Base-by-base conservation (phyloP, 2,113 vertebrate genomes). In the Perca fluviatilis region DNA sequence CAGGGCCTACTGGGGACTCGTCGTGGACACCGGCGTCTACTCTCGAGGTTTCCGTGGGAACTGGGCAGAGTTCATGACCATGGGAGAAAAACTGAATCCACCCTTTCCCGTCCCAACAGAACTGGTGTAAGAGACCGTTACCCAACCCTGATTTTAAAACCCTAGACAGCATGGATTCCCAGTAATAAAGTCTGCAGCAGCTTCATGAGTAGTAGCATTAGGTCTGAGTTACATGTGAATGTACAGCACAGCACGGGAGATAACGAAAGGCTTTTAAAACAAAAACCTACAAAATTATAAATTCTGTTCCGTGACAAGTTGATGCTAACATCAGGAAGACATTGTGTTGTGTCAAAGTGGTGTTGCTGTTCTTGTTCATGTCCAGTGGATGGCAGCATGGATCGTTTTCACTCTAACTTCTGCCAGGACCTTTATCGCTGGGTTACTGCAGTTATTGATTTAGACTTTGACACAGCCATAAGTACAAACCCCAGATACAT, bases 11-110 rank as follows among this genome's bases (percentile, higher is more conserved):
- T 97, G 97, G 2, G 98, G 98, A n/a, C 96, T 99, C n/a, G 91
- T 97, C 0, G 94, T 99, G 77, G 96, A 99, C 91, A 96, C 97
- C 0, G 97, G 97, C 3, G 87, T 94, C 72, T 97, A 98, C 85
- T 97, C 97, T 19, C 90, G 79, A 30, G 97, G 98, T 43, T 95
- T 99, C 80, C 79, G 93, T 33, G 90, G 87, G 80, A 99, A 99
- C 94, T 99, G 98, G 98, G 88, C 86, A 4, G 96, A 98, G 86
- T 99, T 99, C 92, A 90, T 97, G 87, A 96, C 93, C 64, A 95
- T 97, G 95, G 95, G 90, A 3, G 80, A 82, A 9, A 64, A 72
- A n/a, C 47, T 89, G 5, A 87, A 72, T 40, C 40, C 79, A 0
- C 64, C 82, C 3, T 90, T 82, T 60, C 90, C 74, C 40, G 86